Evolutionary conservation across 2,888 invertebrate genomes (phyloP).

Genomic region (Pristionchus fissidentatus): DNA sequence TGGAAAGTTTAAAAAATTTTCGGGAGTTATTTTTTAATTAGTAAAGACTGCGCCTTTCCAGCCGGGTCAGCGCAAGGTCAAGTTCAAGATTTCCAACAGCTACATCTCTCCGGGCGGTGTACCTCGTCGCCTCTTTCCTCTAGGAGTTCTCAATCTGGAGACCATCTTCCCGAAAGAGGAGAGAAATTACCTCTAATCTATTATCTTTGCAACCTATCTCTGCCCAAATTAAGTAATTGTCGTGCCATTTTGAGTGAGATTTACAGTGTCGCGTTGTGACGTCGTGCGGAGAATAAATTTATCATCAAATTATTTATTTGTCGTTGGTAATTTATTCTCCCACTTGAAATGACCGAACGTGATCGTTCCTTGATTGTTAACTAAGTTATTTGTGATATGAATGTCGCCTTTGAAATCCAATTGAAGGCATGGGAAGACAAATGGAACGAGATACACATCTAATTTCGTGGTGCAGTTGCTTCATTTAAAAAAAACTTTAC

Average conservation of each 20-base stretch:
- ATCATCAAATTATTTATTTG: too few relatives aligned
- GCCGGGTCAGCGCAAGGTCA: constrained; percentile 67
- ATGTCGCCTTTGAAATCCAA: too few relatives aligned
- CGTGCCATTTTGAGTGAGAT: background rate
- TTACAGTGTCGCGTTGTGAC: background rate
- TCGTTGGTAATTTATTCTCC: too few relatives aligned
- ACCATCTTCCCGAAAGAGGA: constrained; percentile 72
- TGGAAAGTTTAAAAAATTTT: background rate
- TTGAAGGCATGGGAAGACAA: too few relatives aligned
- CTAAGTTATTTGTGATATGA: too few relatives aligned
- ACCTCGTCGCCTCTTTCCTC: constrained; percentile 61
- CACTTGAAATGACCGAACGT: too few relatives aligned
- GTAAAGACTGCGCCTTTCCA: background rate
- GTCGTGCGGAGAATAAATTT: background rate
- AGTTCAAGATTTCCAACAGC: constrained; percentile 64
- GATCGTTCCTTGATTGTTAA: too few relatives aligned
- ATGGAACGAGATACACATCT: too few relatives aligned
- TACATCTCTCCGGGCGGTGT: constrained; percentile 64
- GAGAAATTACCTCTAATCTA: constrained; percentile 64
- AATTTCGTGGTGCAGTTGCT: too few relatives aligned
- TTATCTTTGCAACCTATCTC: background rate
- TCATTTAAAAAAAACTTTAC: too few relatives aligned
- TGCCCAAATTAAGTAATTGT: background rate
- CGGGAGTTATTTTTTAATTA: background rate
- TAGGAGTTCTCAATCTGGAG: constrained; percentile 70